Conservation (phyloP, 2,113 vertebrate genomes). For the Gobiocypris rarus region DNA sequence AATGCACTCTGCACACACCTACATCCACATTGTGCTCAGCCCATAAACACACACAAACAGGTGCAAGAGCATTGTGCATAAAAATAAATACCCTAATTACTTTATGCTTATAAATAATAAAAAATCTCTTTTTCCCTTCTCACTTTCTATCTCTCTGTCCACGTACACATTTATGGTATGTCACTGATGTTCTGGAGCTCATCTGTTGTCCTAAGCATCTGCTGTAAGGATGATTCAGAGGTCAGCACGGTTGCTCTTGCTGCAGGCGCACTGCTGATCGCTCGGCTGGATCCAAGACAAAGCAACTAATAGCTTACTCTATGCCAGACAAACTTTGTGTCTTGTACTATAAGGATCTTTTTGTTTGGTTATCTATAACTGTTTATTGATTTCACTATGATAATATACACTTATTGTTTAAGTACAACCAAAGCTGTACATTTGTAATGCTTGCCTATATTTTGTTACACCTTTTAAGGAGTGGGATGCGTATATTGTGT, state of each 20-base stretch:
- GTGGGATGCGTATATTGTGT: background rate
- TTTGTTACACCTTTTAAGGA: background rate
- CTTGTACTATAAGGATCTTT: no score
- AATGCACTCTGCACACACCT: slow-evolving; percentile 13
- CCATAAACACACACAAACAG: background rate
- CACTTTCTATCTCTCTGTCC: background rate
- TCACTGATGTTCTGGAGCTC: slow-evolving; percentile 10
- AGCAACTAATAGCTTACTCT: background rate
- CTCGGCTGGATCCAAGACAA: background rate
- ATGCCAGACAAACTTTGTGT: background rate
- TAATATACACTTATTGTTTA: background rate
- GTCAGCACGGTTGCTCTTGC: background rate
- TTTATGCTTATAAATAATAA: background rate
- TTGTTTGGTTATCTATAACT: background rate
- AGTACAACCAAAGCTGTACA: background rate
- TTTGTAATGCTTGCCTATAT: background rate
- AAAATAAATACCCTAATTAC: background rate
- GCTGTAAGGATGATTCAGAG: slow-evolving; percentile 29
- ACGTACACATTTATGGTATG: slow-evolving; percentile 12
- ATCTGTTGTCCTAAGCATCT: slow-evolving; percentile 31
- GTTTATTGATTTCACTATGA: background rate
- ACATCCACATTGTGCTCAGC: background rate
- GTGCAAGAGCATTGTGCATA: background rate
- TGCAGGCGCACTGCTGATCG: background rate
- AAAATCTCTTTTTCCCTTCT: background rate